phyloP scores from a whole-genome alignment of 2,113 vertebrate species.

The Plecotus auritus region DNA sequence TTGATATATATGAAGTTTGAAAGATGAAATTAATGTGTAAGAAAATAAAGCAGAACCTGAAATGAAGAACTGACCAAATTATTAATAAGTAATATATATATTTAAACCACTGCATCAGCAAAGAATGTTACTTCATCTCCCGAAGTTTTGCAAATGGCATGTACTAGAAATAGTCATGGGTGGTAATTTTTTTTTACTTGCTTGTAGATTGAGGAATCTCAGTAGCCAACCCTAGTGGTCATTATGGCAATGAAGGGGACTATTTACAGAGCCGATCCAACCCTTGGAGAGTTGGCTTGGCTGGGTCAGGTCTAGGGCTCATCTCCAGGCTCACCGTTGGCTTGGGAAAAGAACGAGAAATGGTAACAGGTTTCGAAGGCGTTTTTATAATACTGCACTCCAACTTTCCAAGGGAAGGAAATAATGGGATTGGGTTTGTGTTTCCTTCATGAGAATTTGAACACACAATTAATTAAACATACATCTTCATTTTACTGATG shows the following conservation, averaged over 20 bases:
- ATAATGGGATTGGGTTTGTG: conserved; percentile 31
- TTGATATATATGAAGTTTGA: neutral
- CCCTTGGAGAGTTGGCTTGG: neutral
- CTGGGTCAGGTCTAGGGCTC: neutral
- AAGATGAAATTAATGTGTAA: neutral
- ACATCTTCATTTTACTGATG: conserved; percentile 63
- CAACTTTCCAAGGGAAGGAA: conserved; percentile 1
- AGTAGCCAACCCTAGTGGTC: neutral
- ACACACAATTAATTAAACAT: conserved; percentile 72
- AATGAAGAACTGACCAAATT: neutral
- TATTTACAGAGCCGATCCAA: neutral
- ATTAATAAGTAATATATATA: neutral
- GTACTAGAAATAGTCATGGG: neutral
- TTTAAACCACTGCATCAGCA: neutral
- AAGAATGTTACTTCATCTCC: neutral
- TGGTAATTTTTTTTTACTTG: neutral
- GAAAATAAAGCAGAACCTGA: conserved; percentile 2
- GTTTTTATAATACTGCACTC: neutral
- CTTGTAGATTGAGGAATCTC: neutral
- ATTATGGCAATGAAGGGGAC: neutral
- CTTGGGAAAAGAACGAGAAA: neutral
- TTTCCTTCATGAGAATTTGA: conserved; percentile 61
- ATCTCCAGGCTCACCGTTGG: neutral
- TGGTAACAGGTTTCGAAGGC: neutral
- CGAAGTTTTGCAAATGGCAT: neutral